These are phyloP conservation scores for Masticophis lateralis DNA, from an alignment of 2,797 vertebrate species.

Conservation along the genomic window DNA sequence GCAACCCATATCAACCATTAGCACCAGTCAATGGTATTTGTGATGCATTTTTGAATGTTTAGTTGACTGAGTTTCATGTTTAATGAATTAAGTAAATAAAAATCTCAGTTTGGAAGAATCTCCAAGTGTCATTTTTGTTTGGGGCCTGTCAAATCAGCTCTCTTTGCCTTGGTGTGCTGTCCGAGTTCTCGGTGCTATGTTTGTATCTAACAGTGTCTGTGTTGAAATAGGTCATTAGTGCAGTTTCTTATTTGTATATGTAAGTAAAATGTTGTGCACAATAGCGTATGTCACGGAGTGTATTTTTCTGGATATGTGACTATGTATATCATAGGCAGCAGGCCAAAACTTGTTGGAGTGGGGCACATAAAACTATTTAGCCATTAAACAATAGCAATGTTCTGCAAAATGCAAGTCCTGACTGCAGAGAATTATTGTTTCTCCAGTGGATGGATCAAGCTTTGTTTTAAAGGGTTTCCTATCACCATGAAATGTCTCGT, in stretches of 20 bases:
- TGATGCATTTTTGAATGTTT: no score
- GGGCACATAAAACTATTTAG: not conserved
- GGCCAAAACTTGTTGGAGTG: not conserved
- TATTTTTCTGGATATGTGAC: not conserved
- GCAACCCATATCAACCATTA: no score
- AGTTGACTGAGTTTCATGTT: no score
- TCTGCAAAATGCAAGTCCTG: not conserved
- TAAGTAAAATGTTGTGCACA: not conserved
- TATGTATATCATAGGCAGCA: not conserved
- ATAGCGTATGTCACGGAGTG: not conserved
- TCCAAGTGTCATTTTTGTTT: not conserved
- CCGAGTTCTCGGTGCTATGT: no score
- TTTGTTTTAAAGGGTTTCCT: not conserved
- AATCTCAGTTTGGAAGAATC: not conserved
- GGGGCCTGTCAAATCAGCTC: not conserved
- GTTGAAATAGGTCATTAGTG: not conserved
- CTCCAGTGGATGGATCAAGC: not conserved
- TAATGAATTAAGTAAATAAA: no score
- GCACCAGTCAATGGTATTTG: no score
- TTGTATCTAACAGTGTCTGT: not conserved
- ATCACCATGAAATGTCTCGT: not conserved
- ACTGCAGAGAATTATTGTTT: not conserved
- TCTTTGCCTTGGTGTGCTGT: no score
- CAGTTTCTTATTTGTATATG: not conserved
- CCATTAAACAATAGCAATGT: no score